Conservation (phyloP, 2,113 vertebrate species). For the Engystomops pustulosus region DNA sequence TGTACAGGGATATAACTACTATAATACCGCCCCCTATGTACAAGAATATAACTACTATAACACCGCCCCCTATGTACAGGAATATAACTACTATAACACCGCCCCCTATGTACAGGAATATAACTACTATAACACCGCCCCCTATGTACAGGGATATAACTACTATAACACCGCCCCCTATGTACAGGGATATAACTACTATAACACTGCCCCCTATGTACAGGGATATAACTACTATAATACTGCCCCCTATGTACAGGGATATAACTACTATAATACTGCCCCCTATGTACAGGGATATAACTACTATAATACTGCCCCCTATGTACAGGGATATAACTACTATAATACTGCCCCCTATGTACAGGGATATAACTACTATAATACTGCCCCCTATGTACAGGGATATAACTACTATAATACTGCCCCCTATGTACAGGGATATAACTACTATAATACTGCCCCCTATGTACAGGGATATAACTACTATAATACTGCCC, state of each 20-base stretch:
- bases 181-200: background rate
- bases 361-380: constrained; percentile 4
- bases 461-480: background rate
- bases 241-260: background rate
- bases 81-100: background rate
- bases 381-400: background rate
- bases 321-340: background rate
- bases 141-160: constrained; percentile 11
- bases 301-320: constrained; percentile 8
- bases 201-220: background rate
- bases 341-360: background rate
- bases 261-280: constrained; percentile 7
- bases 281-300: background rate
- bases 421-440: background rate
- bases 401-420: constrained; percentile 18
- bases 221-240: constrained; percentile 1
- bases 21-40: background rate
- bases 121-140: constrained; percentile 3
- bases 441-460: constrained; percentile 5
- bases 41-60: constrained; percentile 15
- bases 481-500: background rate
- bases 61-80: background rate
- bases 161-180: background rate
- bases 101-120: background rate
- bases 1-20: constrained; percentile 7